These are phyloP conservation scores for Actinopyga echinites DNA, from an alignment of 53 echinoderm and acorn worm genomes.

Conservation along the genomic window DNA sequence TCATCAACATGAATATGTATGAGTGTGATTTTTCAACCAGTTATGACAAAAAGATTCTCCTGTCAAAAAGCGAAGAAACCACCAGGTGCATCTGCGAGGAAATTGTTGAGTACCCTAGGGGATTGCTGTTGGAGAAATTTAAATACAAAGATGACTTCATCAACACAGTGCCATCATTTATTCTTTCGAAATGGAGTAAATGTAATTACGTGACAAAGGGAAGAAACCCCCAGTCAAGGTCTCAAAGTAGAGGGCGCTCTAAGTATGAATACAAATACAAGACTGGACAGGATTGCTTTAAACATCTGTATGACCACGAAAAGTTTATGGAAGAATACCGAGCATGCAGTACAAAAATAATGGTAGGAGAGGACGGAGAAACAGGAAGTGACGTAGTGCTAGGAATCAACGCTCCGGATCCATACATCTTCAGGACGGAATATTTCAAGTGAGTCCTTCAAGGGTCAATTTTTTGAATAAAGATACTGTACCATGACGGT, in stretches of 20 bases:
- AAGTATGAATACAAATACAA: background rate
- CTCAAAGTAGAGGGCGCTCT: no score
- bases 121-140: background rate
- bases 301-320: background rate
- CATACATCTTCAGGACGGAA: constrained; percentile 62
- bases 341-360: constrained; percentile 30
- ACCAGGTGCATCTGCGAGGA: background rate
- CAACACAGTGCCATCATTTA: constrained; percentile 1
- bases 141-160: constrained; percentile 31
- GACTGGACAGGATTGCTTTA: background rate
- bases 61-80: background rate
- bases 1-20: background rate
- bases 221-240: no score
- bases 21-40: constrained; percentile 15
- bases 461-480: background rate
- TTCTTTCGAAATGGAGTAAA: constrained; percentile 3
- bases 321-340: constrained; percentile 66
- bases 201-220: no score
- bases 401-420: constrained; percentile 77
- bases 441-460: constrained; percentile 49
- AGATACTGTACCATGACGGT: no score
- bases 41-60: background rate
- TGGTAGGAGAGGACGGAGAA: constrained; percentile 58
- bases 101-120: background rate
- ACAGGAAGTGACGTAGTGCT: constrained; percentile 42